Percentiles rank a stretch among this genome's conserved stretches.
Conservation (phyloP, 23 tunicate genomes). For the Ascidia mentula region DNA sequence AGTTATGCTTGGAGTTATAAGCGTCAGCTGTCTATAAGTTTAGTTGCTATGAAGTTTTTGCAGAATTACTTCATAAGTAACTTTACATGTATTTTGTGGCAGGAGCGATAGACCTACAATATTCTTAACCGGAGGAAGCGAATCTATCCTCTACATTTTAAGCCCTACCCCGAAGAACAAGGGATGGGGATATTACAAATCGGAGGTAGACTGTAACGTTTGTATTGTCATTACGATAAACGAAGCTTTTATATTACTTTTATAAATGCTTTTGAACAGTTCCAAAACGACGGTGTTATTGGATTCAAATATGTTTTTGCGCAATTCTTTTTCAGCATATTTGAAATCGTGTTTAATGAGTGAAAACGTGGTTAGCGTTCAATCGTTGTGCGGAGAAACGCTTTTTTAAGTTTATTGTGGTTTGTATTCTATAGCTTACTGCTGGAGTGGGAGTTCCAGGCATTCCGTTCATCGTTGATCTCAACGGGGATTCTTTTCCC, state of each 20-base stretch:
- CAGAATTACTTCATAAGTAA: neutral
- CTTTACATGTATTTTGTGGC: neutral
- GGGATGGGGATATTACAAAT: slow-evolving; percentile 80
- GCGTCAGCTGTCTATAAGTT: no score
- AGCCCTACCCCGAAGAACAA: slow-evolving; percentile 71
- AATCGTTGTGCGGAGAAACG: neutral
- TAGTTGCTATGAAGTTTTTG: neutral
- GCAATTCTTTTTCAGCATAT: no score
- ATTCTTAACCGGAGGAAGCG: slow-evolving; percentile 87
- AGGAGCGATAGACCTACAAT: slow-evolving; percentile 88
- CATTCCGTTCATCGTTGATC: slow-evolving; percentile 73
- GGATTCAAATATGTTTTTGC: no score
- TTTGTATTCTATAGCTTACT: slow-evolving; percentile 21
- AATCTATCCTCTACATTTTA: slow-evolving; percentile 66
- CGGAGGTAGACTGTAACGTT: no score
- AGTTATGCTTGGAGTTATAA: no score
- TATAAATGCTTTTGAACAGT: no score
- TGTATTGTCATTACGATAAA: no score
- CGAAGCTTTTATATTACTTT: no score
- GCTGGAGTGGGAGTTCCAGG: slow-evolving; percentile 82
- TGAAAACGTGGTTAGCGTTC: no score
- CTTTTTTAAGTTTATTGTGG: neutral
- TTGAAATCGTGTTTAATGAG: no score
- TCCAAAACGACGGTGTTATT: no score
- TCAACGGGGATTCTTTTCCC: slow-evolving; percentile 85